Evolutionary conservation across 1,140 invertebrate species (phyloP).

Genomic region (Octopus sinensis): DNA sequence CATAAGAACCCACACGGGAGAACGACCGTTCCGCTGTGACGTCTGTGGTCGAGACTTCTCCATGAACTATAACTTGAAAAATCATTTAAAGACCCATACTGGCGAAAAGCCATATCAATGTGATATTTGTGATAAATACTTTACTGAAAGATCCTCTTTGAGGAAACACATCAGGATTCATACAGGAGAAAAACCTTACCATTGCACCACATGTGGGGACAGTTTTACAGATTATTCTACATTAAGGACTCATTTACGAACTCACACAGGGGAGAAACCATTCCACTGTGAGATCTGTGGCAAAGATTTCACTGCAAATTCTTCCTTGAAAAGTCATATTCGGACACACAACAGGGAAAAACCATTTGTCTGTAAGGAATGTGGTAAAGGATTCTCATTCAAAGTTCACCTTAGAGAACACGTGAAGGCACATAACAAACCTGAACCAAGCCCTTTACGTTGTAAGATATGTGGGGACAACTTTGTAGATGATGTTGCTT

Average conservation of each 20-base stretch:
- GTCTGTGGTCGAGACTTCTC: background rate
- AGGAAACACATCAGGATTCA: slow-evolving; percentile 1
- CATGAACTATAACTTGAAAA: background rate
- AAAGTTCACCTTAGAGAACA: no score
- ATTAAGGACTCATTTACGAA: background rate
- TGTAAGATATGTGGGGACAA: no score
- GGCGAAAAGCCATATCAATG: background rate
- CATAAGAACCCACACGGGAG: background rate
- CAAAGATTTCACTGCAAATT: background rate
- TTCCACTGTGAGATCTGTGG: background rate
- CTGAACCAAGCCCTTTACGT: no score
- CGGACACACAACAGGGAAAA: background rate
- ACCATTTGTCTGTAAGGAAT: background rate
- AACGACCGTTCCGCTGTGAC: background rate
- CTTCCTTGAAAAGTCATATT: background rate
- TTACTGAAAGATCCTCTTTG: background rate
- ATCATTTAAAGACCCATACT: background rate
- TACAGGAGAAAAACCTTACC: background rate
- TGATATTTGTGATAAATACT: background rate
- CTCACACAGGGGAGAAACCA: background rate
- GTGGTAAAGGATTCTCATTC: no score
- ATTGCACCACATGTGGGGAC: background rate
- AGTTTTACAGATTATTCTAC: background rate
- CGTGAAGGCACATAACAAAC: no score
- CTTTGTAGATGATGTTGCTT: no score